Conservation (phyloP, 2,888 invertebrate species). For the Dryobotodes eremita region DNA sequence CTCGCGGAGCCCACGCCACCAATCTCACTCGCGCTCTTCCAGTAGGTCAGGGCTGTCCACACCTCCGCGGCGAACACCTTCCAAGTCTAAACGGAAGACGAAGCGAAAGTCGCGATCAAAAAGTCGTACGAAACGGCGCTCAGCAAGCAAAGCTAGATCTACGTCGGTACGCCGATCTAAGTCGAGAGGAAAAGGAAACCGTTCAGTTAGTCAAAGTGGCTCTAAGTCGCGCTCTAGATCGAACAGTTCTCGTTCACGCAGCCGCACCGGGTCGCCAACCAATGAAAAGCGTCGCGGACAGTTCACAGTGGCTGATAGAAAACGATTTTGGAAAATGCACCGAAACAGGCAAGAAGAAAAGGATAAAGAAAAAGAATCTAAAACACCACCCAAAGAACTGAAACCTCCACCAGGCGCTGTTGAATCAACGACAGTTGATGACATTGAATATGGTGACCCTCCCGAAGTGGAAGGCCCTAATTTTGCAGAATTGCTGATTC, state of each 20-base stretch:
- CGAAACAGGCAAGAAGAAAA: conserved; percentile 79
- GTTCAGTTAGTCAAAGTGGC: conserved; percentile 30
- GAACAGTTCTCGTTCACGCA: conserved; percentile 74
- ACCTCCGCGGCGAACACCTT: conserved; percentile 73
- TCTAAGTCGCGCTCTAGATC: conserved; percentile 77
- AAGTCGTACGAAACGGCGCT: conserved; percentile 76
- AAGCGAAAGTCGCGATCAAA: conserved; percentile 76
- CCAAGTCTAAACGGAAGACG: conserved; percentile 72
- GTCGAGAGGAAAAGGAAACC: conserved; percentile 73
- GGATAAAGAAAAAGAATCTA: conserved; percentile 73
- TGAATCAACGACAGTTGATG: conserved; percentile 80
- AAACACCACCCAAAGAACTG: conserved; percentile 81
- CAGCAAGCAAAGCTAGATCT: conserved; percentile 71
- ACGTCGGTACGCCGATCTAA: conserved; percentile 73
- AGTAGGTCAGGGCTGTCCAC: conserved; percentile 72
- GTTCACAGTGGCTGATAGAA: conserved; percentile 87
- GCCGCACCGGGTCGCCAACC: conserved; percentile 79
- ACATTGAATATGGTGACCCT: conserved; percentile 86
- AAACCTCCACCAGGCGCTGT: conserved; percentile 86
- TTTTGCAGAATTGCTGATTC: conserved; percentile 82
- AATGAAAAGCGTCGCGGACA: conserved; percentile 87
- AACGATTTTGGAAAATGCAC: conserved; percentile 87
- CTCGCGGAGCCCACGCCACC: conserved; percentile 66
- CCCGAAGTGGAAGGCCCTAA: conserved; percentile 88
- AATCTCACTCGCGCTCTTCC: conserved; percentile 73